Evolutionary conservation across 2,797 vertebrate species (phyloP), one percentile per base, ranked within the genome.

Genomic region (Remorina albescens): DNA sequence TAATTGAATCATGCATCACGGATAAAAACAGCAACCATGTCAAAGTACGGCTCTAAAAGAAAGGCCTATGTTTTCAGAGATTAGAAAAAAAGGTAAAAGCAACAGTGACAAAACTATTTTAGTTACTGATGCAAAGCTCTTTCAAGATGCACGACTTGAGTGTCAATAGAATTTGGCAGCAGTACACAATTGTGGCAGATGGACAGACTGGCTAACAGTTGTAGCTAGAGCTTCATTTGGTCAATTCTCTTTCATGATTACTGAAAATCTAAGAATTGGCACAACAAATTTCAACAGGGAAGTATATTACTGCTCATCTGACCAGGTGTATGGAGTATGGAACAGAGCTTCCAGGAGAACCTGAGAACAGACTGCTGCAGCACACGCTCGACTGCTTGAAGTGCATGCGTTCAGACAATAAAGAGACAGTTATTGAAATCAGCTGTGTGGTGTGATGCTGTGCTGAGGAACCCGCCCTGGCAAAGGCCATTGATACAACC

Each of bases 151-250:
- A 66, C 37, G 54, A 68, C 65, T 66, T 78, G 55, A 67, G n/a
- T 58, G 28, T 67, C 15, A 55, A 51, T 80, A 60, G 44, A 21
- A 15, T 60, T 55, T 83, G 54, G 70, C 69, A 41, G 41, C 26
- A 19, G 47, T 36, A 44, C 7, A 44, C 21, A 39, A 56, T 51
- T 44, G 39, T 61, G 61, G 50, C 53, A 75, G 74, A 75, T 80
- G 74, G 68, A 75, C 51, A 15, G 25, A 23, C 28, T 15, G 63
- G 72, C 39, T 59, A 71, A 76, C 63, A 74, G 50, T 74, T 76
- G 63, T 11, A 73, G 64, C 15, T 18, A 73, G 32, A 67, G 71
- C 66, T 65, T 69, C 28, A 55, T 83, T 54, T 37, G 18, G 55
- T 62, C 47, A 51, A 7, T 67, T 71, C n/a, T 16, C 53, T 59